phyloP scores from a whole-genome alignment of 2,888 invertebrate genomes.

The Pemphredon lugubris region DNA sequence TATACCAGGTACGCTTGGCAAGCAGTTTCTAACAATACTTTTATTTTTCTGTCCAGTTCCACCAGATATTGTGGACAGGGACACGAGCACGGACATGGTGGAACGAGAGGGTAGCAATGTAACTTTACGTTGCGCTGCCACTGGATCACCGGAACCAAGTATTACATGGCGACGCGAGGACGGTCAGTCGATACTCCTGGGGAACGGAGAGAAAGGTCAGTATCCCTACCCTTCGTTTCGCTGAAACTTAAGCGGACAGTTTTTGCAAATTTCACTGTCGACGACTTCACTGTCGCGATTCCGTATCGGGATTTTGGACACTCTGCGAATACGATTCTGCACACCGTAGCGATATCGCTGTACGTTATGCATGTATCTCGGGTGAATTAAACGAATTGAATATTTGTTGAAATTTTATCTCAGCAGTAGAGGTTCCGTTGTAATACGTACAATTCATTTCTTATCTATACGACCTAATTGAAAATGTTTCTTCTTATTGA shows the following conservation, averaged over 20 bases:
- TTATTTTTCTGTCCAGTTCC: constrained; percentile 84
- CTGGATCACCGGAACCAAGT: constrained; percentile 88
- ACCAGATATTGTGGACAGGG: constrained; percentile 92
- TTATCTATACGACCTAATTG: no score
- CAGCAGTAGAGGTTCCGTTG: no score
- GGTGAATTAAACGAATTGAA: no score
- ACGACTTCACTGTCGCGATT: no score
- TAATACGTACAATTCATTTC: no score
- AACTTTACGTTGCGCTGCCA: constrained; percentile 92
- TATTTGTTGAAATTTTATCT: no score
- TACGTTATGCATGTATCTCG: no score
- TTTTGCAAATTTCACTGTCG: not conserved
- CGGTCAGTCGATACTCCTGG: constrained; percentile 87
- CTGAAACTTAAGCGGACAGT: not conserved
- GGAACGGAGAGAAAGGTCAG: constrained; percentile 87
- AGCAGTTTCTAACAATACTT: not conserved
- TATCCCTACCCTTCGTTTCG: constrained; percentile 21
- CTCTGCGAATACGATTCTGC: no score
- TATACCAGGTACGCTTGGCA: no score
- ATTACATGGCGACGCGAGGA: constrained; percentile 94
- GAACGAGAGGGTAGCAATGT: constrained; percentile 93
- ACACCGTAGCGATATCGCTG: no score
- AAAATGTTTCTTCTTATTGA: no score
- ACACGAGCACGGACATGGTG: constrained; percentile 92
- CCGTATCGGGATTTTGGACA: no score